A percentile compares a stretch with the other conserved stretches of the same genome.
Conservation (phyloP, 2,113 vertebrate genomes). For the Thalassarche chlororhynchos region DNA sequence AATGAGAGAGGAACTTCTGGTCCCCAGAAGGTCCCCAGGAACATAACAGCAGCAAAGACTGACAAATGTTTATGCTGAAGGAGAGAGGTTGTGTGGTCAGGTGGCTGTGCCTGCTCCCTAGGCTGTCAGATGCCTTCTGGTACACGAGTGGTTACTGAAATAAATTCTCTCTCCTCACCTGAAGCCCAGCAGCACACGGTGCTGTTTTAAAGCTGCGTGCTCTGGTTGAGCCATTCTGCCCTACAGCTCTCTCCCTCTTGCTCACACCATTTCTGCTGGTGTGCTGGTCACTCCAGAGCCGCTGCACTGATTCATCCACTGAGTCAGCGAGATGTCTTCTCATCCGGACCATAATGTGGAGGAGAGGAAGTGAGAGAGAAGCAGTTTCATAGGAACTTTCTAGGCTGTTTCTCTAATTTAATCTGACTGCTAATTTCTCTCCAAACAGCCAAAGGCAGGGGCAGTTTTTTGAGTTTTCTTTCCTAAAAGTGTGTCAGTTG, state of each 20-base stretch:
- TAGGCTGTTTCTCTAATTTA: background rate
- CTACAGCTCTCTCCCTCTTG: background rate
- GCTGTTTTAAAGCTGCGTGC: background rate
- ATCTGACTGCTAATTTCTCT: background rate
- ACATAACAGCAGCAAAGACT: background rate
- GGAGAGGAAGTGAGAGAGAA: background rate
- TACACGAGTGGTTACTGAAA: background rate
- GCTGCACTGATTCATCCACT: background rate
- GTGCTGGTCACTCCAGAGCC: background rate
- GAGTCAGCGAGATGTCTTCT: background rate
- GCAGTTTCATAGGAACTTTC: background rate
- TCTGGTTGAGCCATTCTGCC: background rate
- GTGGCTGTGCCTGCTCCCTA: background rate
- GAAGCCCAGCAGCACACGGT: background rate
- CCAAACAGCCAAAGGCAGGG: background rate
- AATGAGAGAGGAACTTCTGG: background rate
- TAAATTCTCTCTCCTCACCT: background rate
- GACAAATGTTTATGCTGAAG: background rate
- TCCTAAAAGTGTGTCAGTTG: background rate
- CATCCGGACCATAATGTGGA: fast-evolving
- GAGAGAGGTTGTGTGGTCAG: background rate
- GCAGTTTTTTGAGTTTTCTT: background rate
- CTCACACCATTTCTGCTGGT: background rate
- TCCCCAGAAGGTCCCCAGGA: background rate
- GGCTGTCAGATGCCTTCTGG: background rate